phyloP scores from a whole-genome alignment of 2,113 vertebrate species.

The Propithecus coquereli region DNA sequence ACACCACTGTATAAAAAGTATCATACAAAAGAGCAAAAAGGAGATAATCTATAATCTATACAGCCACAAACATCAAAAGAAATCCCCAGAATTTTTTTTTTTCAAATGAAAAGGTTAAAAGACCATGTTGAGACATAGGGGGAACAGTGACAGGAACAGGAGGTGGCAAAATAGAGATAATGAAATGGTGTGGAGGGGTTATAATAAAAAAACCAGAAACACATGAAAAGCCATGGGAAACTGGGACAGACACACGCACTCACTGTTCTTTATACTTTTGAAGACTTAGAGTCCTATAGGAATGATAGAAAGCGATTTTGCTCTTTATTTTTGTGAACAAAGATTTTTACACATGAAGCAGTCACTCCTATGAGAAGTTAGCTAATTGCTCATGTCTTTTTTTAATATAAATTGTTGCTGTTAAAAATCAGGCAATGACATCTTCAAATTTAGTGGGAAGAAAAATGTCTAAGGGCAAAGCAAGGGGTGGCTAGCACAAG shows the following conservation, averaged over 20 bases:
- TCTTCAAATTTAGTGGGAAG: background rate
- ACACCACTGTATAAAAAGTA: constrained; percentile 17
- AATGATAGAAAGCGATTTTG: background rate
- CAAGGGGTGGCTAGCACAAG: background rate
- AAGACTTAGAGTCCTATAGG: background rate
- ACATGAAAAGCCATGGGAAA: background rate
- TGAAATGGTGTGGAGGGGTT: background rate
- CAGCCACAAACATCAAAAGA: background rate
- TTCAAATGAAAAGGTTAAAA: background rate
- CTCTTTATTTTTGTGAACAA: constrained; percentile 3
- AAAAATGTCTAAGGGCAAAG: background rate
- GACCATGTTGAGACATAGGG: background rate
- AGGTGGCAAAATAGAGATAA: background rate
- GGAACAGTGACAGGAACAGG: background rate
- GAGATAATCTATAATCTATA: background rate
- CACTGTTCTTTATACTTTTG: background rate
- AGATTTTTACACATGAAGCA: constrained; percentile 26
- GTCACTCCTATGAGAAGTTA: constrained; percentile 8
- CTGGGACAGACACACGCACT: background rate
- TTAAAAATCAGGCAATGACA: background rate
- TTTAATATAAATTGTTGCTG: background rate
- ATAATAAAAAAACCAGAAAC: background rate
- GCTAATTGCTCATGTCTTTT: background rate
- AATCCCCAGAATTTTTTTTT: background rate
- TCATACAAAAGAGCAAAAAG: background rate